Conservation (phyloP, 2,888 invertebrate genomes). For the Ectobius pallidus region DNA sequence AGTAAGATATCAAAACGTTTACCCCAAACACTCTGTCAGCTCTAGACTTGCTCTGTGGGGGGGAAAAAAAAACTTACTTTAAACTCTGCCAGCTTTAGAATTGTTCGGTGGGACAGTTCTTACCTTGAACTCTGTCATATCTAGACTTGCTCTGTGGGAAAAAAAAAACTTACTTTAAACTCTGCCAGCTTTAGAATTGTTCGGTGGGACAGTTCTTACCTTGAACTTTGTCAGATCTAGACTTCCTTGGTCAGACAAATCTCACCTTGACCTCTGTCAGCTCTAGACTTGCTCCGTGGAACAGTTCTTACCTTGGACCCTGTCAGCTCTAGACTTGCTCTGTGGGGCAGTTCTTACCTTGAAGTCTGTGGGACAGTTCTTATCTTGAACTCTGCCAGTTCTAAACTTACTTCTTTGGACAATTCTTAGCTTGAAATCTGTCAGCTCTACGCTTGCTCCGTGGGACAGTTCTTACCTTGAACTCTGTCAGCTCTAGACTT, state of each 20-base stretch:
- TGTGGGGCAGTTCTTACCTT: constrained; percentile 58
- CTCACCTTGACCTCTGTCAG: too few relatives aligned
- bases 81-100: neutral
- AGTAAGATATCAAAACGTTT: too few relatives aligned
- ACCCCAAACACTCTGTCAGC: too few relatives aligned
- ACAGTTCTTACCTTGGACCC: constrained; percentile 67
- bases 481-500: too few relatives aligned
- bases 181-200: neutral
- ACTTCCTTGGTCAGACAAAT: neutral
- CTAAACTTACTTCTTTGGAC: constrained; percentile 79
- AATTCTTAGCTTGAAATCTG: constrained; percentile 68
- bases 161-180: too few relatives aligned
- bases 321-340: constrained; percentile 71
- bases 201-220: neutral
- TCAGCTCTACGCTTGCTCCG: constrained; percentile 70
- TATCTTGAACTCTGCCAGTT: constrained; percentile 72
- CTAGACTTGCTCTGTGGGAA: too few relatives aligned
- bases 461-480: too few relatives aligned
- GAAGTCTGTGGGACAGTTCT: constrained; percentile 79
- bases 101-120: neutral
- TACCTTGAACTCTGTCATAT: neutral
- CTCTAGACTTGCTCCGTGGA: neutral
- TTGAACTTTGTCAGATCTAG: neutral
- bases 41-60: too few relatives aligned
- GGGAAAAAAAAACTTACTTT: too few relatives aligned